Evolutionary conservation across 1,140 invertebrate genomes (phyloP).

Genomic region (Megathymus violae): DNA sequence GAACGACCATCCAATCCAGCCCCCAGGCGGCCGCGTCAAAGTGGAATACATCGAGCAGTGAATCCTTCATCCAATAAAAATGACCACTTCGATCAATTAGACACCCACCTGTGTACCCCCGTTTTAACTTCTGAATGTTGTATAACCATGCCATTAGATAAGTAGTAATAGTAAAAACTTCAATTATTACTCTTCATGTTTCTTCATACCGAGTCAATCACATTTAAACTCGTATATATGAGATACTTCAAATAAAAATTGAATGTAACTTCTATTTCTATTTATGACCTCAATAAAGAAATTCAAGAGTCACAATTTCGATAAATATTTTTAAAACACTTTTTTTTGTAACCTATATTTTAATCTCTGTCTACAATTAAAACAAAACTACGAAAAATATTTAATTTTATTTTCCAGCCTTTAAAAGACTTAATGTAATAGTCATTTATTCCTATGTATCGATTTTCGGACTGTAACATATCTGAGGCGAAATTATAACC

Average conservation of each 20-base stretch:
- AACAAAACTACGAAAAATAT: neutral
- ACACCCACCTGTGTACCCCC: conserved; percentile 1
- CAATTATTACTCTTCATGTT: neutral
- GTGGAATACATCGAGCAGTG: neutral
- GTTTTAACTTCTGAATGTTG: conserved; percentile 20
- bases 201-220: neutral
- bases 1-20: neutral
- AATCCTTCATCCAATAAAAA: neutral
- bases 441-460: too few relatives aligned
- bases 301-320: neutral
- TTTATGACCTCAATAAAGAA: conserved; percentile 1
- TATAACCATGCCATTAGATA: conserved; percentile 7
- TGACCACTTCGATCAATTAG: conserved; percentile 9
- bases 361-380: conserved; percentile 4
- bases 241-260: conserved; percentile 6
- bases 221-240: neutral
- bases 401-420: neutral
- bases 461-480: too few relatives aligned
- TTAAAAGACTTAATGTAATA: too few relatives aligned
- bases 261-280: neutral
- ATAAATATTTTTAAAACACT: neutral
- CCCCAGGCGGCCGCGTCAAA: neutral
- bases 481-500: too few relatives aligned
- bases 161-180: neutral
- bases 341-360: conserved; percentile 3